Evolutionary conservation across 1,140 invertebrate species (phyloP).

Genomic region (Formica selysi): DNA sequence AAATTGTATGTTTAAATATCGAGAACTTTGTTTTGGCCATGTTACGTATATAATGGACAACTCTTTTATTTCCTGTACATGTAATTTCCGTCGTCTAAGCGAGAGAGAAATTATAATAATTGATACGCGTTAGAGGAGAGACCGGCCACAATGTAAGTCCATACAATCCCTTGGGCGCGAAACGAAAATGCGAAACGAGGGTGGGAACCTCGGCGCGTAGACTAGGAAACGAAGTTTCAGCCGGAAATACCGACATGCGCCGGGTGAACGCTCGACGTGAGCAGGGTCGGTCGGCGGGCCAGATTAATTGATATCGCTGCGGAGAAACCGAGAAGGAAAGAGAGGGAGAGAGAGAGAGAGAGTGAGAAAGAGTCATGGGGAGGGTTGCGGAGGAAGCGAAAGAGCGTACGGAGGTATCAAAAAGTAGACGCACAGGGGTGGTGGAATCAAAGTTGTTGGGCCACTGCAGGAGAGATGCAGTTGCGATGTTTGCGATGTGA

Average conservation of each 20-base stretch:
- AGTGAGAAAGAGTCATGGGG: neutral
- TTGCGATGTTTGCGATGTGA: conserved; percentile 52
- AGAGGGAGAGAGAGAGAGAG: conserved; percentile 27
- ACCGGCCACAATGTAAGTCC: neutral
- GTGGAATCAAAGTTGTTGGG: conserved; percentile 65
- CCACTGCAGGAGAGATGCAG: conserved; percentile 73
- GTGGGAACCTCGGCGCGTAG: conserved; percentile 48
- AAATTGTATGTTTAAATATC: neutral
- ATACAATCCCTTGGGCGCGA: conserved; percentile 29
- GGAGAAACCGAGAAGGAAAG: conserved; percentile 60
- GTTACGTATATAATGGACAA: neutral
- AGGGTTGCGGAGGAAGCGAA: conserved; percentile 29
- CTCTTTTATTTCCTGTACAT: neutral
- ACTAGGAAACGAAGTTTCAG: conserved; percentile 72
- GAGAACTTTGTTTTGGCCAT: neutral
- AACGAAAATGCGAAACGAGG: conserved; percentile 68
- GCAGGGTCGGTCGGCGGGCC: conserved; percentile 69
- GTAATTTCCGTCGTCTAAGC: neutral
- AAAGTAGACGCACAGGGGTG: conserved; percentile 55
- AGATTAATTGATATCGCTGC: conserved; percentile 76
- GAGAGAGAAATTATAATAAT: conserved; percentile 45
- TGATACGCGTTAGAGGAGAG: conserved; percentile 2
- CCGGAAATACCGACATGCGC: conserved; percentile 69
- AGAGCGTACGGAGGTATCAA: conserved; percentile 47
- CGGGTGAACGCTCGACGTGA: conserved; percentile 71